Evolutionary conservation across 2,888 invertebrate species (phyloP).

Genomic region (Punctoribates punctum): DNA sequence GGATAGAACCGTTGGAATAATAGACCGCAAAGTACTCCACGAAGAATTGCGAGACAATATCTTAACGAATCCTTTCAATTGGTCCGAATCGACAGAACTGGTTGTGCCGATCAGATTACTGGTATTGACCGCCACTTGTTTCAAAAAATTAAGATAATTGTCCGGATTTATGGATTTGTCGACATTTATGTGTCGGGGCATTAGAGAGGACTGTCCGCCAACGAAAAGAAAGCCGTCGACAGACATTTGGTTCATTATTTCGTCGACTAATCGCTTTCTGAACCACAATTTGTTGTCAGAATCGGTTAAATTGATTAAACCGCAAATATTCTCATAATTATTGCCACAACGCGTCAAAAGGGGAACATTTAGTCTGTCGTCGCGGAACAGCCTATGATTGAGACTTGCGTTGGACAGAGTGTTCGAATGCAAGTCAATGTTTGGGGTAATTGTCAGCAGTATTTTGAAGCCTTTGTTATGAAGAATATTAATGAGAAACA

Average conservation of each 20-base stretch:
- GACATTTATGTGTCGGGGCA: constrained; percentile 74
- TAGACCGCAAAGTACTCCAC: constrained; percentile 71
- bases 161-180: constrained; percentile 72
- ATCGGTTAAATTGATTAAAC: constrained; percentile 81
- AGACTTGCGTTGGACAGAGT: constrained; percentile 14
- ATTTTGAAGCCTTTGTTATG: constrained; percentile 80
- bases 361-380: constrained; percentile 63
- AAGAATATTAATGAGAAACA: constrained; percentile 72
- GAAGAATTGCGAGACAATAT: constrained; percentile 78
- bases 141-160: constrained; percentile 63
- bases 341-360: constrained; percentile 78
- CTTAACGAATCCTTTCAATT: constrained; percentile 78
- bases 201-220: constrained; percentile 76
- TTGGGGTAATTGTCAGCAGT: constrained; percentile 83
- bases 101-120: constrained; percentile 70
- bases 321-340: constrained; percentile 59
- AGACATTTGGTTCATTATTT: constrained; percentile 60
- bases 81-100: constrained; percentile 73
- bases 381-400: constrained; percentile 59
- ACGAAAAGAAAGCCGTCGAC: constrained; percentile 80
- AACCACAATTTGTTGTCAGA: constrained; percentile 77
- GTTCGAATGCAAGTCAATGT: constrained; percentile 58
- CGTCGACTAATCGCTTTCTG: constrained; percentile 65
- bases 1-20: constrained; percentile 80
- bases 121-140: constrained; percentile 49